A percentile compares a stretch with the other conserved stretches of the same genome.
These are phyloP conservation scores for Theretra japonica DNA, from an alignment of 2,888 invertebrate genomes.

Conservation along the genomic window DNA sequence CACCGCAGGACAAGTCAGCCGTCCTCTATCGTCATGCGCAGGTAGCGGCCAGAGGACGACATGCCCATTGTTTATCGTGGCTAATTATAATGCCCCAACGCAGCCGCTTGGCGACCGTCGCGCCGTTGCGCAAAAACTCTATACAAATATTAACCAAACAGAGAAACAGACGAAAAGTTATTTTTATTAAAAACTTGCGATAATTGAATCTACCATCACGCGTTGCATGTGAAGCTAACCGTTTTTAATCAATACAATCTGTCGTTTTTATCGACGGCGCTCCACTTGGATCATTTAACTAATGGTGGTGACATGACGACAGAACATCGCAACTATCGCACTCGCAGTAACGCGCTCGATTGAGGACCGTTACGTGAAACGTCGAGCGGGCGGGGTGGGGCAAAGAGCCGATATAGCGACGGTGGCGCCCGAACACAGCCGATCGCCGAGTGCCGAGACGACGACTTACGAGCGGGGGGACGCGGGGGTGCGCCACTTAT, in stretches of 20 bases:
- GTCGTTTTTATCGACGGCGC: constrained; percentile 46
- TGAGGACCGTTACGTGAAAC: constrained; percentile 85
- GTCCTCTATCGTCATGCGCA: constrained; percentile 81
- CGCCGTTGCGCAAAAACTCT: constrained; percentile 68
- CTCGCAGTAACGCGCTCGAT: constrained; percentile 83
- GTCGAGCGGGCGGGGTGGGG: constrained; percentile 79
- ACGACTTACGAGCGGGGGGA: constrained; percentile 77
- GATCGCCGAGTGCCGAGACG: constrained; percentile 79
- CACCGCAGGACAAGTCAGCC: constrained; percentile 74
- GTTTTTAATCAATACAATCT: constrained; percentile 28
- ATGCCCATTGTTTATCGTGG: constrained; percentile 82
- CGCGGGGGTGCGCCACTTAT: constrained; percentile 85
- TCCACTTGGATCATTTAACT: constrained; percentile 60
- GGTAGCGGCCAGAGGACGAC: constrained; percentile 81
- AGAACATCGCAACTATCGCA: constrained; percentile 72
- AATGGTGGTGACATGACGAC: constrained; percentile 61
- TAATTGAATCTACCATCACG: constrained; percentile 8
- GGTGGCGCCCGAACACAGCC: constrained; percentile 79
- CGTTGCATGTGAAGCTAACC: constrained; percentile 25
- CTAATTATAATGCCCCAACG: constrained; percentile 82
- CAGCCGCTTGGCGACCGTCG: constrained; percentile 70
- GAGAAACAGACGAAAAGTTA: constrained; percentile 27
- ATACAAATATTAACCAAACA: constrained; percentile 47
- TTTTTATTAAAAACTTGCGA: constrained; percentile 18
- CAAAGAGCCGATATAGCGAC: constrained; percentile 74